phyloP scores from a whole-genome alignment of 2,113 vertebrate genomes.

The Ceuthmochares aereus region DNA sequence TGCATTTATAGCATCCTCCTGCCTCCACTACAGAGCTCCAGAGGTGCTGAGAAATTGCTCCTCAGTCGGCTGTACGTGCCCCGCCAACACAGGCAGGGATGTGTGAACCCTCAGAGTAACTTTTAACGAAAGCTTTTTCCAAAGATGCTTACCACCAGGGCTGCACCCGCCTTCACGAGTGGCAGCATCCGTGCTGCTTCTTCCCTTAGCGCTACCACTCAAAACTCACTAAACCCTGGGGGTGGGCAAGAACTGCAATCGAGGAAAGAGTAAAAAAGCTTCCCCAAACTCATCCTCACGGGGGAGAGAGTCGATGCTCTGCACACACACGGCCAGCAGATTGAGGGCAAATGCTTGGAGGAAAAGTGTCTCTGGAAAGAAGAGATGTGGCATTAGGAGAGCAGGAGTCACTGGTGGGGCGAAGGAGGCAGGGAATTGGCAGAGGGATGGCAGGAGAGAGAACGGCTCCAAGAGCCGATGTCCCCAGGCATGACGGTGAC shows the following conservation, averaged over 20 bases:
- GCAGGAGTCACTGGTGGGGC: fast-evolving
- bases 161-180: not conserved
- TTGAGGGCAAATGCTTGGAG: not conserved
- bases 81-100: not conserved
- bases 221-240: no score
- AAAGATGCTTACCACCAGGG: not conserved
- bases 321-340: not conserved
- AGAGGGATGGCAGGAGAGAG: not conserved
- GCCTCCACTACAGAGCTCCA: not conserved
- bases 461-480: not conserved
- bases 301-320: not conserved
- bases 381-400: fast-evolving
- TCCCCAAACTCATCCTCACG: not conserved
- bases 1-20: not conserved
- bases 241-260: not conserved
- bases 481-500: not conserved
- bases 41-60: not conserved
- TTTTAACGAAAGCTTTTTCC: not conserved
- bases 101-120: not conserved
- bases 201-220: not conserved
- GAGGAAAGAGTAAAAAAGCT: not conserved
- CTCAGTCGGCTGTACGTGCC: fast-evolving
- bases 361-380: not conserved
- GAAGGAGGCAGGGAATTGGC: not conserved
- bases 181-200: fast-evolving